phyloP scores from a whole-genome alignment of 2,888 invertebrate genomes.

The Stenchaetothrips biformis region DNA sequence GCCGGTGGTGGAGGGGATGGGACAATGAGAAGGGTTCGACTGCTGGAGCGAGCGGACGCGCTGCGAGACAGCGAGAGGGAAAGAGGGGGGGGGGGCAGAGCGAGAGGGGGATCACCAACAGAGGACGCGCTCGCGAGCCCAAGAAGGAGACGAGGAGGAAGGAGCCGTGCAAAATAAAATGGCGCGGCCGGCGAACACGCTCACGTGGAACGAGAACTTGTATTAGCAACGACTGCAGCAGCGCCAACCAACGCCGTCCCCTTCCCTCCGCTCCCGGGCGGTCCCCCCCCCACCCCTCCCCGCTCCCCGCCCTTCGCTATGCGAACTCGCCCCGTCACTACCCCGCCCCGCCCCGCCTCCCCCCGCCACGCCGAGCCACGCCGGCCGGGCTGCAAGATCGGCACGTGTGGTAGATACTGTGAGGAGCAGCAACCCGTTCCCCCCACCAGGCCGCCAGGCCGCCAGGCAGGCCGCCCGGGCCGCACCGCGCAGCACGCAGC shows the following conservation, averaged over 20 bases:
- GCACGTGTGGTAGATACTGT: background rate
- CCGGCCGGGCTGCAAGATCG: conserved; percentile 25
- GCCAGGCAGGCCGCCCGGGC: background rate
- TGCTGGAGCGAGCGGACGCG: background rate
- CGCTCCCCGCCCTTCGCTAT: background rate
- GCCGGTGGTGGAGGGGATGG: background rate
- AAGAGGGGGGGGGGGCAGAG: background rate
- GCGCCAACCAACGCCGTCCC: background rate
- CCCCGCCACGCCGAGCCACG: conserved; percentile 31
- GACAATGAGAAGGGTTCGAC: conserved; percentile 17
- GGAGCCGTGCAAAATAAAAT: conserved; percentile 25
- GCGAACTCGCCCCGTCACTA: conserved; percentile 3
- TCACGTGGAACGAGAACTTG: conserved; percentile 3
- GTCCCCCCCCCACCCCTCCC: background rate
- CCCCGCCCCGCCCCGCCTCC: conserved; percentile 28
- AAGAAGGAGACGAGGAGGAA: background rate
- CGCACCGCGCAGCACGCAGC: too few relatives aligned
- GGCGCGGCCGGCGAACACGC: background rate
- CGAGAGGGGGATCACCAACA: background rate
- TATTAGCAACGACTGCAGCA: conserved; percentile 27
- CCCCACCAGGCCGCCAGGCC: background rate
- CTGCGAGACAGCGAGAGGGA: background rate
- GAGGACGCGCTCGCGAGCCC: background rate
- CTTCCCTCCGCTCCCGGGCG: background rate
- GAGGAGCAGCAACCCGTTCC: background rate